Evolutionary conservation across 2,113 vertebrate species (phyloP).

Genomic region (Megalops atlanticus): DNA sequence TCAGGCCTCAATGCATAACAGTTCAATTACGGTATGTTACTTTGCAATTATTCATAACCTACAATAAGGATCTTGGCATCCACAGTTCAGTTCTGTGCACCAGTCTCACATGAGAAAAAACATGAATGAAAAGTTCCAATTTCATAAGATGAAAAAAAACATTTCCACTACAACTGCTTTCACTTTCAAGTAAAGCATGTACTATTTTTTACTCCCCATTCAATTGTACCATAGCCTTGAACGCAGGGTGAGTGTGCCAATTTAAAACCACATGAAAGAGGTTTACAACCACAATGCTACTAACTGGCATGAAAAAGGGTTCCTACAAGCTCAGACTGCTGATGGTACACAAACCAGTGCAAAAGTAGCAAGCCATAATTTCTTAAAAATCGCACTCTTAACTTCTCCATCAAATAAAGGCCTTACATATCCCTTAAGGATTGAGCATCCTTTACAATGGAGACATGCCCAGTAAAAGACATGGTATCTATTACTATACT

Average conservation of each 20-base stretch:
- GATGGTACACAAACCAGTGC: conserved; percentile 62
- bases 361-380: conserved; percentile 70
- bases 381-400: conserved; percentile 59
- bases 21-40: too few species aligned
- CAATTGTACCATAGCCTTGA: conserved; percentile 62
- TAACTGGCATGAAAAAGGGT: conserved; percentile 71
- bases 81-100: too few species aligned
- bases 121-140: not conserved
- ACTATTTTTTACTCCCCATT: conserved; percentile 60
- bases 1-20: too few species aligned
- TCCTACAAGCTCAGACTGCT: conserved; percentile 70
- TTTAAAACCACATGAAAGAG: conserved; percentile 57
- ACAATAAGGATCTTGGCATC: too few species aligned
- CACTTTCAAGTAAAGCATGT: conserved; percentile 9
- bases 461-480: not conserved
- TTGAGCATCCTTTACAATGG: conserved; percentile 25
- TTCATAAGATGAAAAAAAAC: not conserved
- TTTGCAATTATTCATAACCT: too few species aligned
- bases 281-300: conserved; percentile 59
- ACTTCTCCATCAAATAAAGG: conserved; percentile 51
- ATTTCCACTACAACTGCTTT: conserved; percentile 42
- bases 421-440: conserved; percentile 26
- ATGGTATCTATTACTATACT: not conserved
- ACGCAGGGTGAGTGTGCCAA: conserved; percentile 56
- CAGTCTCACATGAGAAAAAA: too few species aligned